Percentiles rank a stretch among this genome's conserved stretches.
Conservation (phyloP, 2,888 invertebrate species). For the Macrophya alboannulata region DNA sequence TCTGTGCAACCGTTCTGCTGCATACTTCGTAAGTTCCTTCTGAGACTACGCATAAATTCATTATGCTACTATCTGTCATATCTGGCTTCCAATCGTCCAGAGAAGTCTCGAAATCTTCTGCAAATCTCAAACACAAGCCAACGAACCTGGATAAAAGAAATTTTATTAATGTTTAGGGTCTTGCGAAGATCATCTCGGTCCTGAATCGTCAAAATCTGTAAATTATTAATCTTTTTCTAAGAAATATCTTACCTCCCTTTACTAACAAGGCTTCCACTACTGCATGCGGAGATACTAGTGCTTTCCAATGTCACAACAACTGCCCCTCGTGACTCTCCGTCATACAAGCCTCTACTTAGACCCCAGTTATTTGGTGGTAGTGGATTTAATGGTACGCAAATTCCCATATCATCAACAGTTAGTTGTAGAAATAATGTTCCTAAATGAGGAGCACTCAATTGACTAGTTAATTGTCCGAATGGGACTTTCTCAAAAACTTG, state of each 20-base stretch:
- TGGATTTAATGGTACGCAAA: conserved; percentile 95
- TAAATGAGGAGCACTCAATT: conserved; percentile 89
- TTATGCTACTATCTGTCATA: conserved; percentile 88
- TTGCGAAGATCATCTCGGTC: conserved; percentile 15
- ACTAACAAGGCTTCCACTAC: conserved; percentile 97
- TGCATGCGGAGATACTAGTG: conserved; percentile 97
- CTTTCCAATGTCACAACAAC: conserved; percentile 97
- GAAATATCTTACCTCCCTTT: conserved; percentile 84
- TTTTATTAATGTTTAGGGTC: neutral
- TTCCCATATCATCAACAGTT: conserved; percentile 98
- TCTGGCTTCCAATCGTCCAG: conserved; percentile 99
- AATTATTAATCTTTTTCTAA: neutral
- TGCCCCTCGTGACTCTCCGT: conserved; percentile 92
- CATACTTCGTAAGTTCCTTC: conserved; percentile 99
- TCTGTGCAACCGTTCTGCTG: conserved; percentile 94
- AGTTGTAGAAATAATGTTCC: conserved; percentile 96
- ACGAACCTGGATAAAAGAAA: conserved; percentile 85
- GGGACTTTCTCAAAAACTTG: conserved; percentile 90
- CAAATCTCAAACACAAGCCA: conserved; percentile 96
- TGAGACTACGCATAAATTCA: conserved; percentile 98
- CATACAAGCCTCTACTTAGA: conserved; percentile 84
- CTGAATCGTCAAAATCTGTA: neutral
- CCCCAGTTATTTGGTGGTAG: conserved; percentile 87
- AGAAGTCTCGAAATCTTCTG: conserved; percentile 98
- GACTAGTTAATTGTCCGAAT: conserved; percentile 90